Evolutionary conservation across 35 echinoderm and acorn worm genomes (phyloP).

Genomic region (Apostichopus californicus): DNA sequence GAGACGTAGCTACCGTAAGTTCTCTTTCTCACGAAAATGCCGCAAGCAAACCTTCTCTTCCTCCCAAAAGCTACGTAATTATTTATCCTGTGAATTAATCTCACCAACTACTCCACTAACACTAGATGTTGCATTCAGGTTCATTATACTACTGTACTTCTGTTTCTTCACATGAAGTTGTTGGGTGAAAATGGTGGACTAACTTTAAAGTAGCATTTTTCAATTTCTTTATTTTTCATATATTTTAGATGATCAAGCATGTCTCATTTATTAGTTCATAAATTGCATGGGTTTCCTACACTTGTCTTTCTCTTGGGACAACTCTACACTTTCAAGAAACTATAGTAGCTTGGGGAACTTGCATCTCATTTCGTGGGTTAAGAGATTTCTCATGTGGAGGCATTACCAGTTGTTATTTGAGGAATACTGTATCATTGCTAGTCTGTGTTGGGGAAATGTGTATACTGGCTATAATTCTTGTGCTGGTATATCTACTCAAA

Average conservation of each 20-base stretch:
- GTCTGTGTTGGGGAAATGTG: too few species aligned
- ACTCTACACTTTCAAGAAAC: too few species aligned
- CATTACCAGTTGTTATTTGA: too few species aligned
- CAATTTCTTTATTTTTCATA: background rate
- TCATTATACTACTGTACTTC: background rate
- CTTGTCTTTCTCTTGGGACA: too few species aligned
- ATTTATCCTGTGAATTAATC: background rate
- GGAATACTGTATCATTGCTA: too few species aligned
- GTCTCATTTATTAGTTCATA: background rate
- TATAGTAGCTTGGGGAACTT: too few species aligned
- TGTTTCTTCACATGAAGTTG: background rate
- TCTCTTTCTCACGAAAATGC: background rate
- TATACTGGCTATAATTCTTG: too few species aligned
- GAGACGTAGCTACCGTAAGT: constrained; percentile 48
- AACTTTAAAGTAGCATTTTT: background rate
- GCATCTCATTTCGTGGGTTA: too few species aligned
- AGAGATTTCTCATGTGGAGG: too few species aligned
- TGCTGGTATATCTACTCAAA: too few species aligned
- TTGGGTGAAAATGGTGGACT: background rate
- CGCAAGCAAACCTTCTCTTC: background rate
- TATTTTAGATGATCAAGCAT: background rate
- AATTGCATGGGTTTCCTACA: background rate
- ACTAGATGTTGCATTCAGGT: background rate
- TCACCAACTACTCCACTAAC: constrained; percentile 6
- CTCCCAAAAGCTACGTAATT: constrained; percentile 10